A percentile compares a stretch with the other conserved stretches of the same genome.
Conservation (phyloP, 2,888 invertebrate species). For the Hirtodrosophila alboralis region DNA sequence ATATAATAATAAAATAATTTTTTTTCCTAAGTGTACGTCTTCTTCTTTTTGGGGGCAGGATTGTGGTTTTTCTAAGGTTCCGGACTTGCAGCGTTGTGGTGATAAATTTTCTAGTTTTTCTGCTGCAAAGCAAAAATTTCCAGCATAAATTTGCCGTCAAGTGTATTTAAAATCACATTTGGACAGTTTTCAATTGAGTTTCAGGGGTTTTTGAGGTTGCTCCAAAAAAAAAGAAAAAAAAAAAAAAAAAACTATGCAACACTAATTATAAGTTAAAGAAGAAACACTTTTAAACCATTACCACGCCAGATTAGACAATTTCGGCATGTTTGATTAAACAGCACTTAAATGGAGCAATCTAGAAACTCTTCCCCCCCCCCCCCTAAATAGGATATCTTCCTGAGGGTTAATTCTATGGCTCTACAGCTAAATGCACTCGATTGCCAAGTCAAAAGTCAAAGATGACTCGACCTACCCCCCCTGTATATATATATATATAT, state of each 20-base stretch:
- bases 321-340: constrained; percentile 62
- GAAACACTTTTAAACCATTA: constrained; percentile 23
- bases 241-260: constrained; percentile 58
- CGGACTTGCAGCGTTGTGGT: constrained; percentile 46
- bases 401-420: not conserved
- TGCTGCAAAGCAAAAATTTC: constrained; percentile 41
- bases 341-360: constrained; percentile 24
- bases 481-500: no score
- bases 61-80: constrained; percentile 33
- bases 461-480: constrained; percentile 34
- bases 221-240: no score
- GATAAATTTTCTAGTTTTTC: constrained; percentile 44
- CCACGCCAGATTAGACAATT: constrained; percentile 46
- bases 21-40: no score
- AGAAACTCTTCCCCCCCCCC: not conserved
- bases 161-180: constrained; percentile 69
- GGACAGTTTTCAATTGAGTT: constrained; percentile 62
- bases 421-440: constrained; percentile 42
- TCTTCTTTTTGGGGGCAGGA: constrained; percentile 2
- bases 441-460: constrained; percentile 35
- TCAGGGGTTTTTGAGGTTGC: constrained; percentile 32
- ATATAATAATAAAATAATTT: no score
- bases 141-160: constrained; percentile 71
- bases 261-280: constrained; percentile 59
- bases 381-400: no score